phyloP scores from a whole-genome alignment of 2,113 vertebrate species.

The Ictalurus punctatus region DNA sequence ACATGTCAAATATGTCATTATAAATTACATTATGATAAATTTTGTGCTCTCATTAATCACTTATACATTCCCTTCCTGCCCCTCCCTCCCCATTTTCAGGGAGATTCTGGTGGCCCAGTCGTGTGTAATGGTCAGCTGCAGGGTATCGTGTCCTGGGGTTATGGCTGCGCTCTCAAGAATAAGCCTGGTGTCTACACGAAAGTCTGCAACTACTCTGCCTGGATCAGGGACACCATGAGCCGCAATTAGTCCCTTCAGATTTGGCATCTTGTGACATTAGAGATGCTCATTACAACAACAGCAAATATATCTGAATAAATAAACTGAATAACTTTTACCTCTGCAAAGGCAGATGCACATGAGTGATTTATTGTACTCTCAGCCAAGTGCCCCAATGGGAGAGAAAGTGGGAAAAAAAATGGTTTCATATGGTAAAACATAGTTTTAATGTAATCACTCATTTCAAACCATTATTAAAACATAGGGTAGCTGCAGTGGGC shows the following conservation, averaged over 20 bases:
- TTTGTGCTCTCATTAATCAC: neutral
- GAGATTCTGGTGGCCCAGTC: slow-evolving; percentile 82
- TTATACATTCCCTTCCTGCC: neutral
- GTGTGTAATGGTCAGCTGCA: slow-evolving; percentile 77
- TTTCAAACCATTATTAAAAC: too few relatives aligned
- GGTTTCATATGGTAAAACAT: neutral
- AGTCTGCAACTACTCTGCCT: slow-evolving; percentile 74
- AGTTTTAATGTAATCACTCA: neutral
- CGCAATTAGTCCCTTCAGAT: slow-evolving; percentile 39
- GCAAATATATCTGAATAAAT: slow-evolving; percentile 8
- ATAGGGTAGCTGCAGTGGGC: neutral
- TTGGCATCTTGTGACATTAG: neutral
- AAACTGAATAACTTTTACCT: neutral
- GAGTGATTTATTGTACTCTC: neutral
- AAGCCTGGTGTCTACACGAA: slow-evolving; percentile 81
- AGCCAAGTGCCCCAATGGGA: neutral
- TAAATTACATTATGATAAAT: neutral
- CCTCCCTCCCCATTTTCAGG: slow-evolving; percentile 62
- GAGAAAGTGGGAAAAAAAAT: neutral
- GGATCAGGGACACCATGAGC: slow-evolving; percentile 63
- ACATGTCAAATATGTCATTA: neutral
- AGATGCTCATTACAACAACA: neutral
- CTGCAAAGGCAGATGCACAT: neutral
- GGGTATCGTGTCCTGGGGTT: slow-evolving; percentile 85
- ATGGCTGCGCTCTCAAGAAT: slow-evolving; percentile 76